Evolutionary conservation across 2,113 vertebrate species (phyloP), one percentile per base, ranked within the genome.

Genomic region (Romanogobio albipinnatus): DNA sequence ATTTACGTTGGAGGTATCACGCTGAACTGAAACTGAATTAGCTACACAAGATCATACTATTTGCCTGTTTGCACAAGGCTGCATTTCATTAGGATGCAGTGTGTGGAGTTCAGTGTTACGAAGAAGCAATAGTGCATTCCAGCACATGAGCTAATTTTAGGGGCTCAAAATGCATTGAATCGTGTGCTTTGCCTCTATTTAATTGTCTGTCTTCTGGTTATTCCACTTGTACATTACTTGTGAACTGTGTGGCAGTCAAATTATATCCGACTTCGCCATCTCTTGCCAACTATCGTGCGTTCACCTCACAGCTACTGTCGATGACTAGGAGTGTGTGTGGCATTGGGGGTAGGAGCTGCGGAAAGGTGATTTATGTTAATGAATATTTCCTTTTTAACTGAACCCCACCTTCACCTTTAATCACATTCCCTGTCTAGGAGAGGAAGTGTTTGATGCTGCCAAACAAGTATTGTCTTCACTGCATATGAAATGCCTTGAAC

Each of bases 201-300:
- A 68, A 73, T 87, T 85, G 77, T 84, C 53, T 43, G 47, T 59
- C 47, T 76, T 36, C 79, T 79, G 77, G 73, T 71, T 79, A 85
- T 82, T 85, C n/a, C 86, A 85, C 86, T 73, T 85, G 29, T 73
- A 85, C 85, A 83, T 36, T 90, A 92, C 91, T 86, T 91, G 90
- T 88, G 89, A 92, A 89, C 89, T 88, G 84, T 87, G 87, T 89
- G 87, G 61, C 88, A 93, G 82, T 90, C 92, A 90, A 92, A 92
- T 94, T 93, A 93, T 93, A 92, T 92, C 9, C 39, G 33, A 87
- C 90, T 93, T 93, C 91, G 87, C 88, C 24, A 76, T 64, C 87
- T 90, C 91, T 93, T 86, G 92, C 93, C 94, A 94, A 89, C 92
- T 91, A 93, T 92, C 94, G 66, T 87, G 36, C 17, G 56, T 77